Base-by-base conservation (phyloP, 2,888 invertebrate species). In the Ernsta delagoae region DNA sequence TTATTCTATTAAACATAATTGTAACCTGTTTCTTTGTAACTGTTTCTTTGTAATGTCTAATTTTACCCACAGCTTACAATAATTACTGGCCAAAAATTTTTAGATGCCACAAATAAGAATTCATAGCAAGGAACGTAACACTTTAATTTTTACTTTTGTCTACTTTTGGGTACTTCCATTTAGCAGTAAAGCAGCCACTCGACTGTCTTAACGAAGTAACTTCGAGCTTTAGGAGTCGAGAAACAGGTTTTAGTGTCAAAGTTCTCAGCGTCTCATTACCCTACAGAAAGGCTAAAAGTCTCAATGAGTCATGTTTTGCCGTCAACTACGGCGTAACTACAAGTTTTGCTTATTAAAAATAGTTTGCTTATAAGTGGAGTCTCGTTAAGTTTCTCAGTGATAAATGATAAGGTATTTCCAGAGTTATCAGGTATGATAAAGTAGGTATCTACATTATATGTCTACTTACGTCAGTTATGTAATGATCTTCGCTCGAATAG, bases 381-480 rank as follows among this genome's bases (percentile, higher is more conserved):
- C 4, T 31, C 16, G 50, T 54, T 31, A 31, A 54, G 7, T n/a
- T 50, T 50, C 4, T 48, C 7, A 48, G 7, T 48, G 36, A n/a
- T n/a, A n/a, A n/a, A 43, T 43, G 7, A 36, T 36, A 36, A 36
- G 36, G 36, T 6, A 39, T 39, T 39, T 39, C 0, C 6, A 39
- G 5, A 36, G 36, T 36, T 36, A 24, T 24, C 24, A 24, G 24
- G 24, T 24, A 24, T 24, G 24, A 24, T 24, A 24, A n/a, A n/a
- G n/a, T n/a, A 24, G 24, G 24, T 24, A 24, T 3, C 24, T 24
- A 24, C n/a, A n/a, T n/a, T 24, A 3, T 3, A 24, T 24, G 3
- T 24, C 24, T 24, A 78, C 76, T 80, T 78, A 88, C 88, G 64
- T 80, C 79, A 41, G 81, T 82, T 65, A 88, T 78, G 53, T 76